Conservation (phyloP, 2,888 invertebrate genomes). For the Halocaridina rubra region DNA sequence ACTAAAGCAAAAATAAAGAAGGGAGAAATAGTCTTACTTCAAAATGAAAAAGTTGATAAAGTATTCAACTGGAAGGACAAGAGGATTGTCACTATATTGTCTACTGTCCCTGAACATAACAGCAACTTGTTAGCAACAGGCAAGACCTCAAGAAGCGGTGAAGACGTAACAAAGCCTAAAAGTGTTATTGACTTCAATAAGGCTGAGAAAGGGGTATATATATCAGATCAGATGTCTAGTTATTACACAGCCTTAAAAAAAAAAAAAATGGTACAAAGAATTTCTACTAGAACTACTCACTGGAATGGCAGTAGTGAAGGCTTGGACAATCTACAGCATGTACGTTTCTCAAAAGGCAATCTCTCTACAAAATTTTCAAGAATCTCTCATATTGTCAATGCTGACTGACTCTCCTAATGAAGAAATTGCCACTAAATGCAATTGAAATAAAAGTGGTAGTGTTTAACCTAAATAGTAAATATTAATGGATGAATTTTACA, state of each 20-base stretch:
- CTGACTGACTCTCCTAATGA: constrained; percentile 18
- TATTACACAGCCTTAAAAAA: constrained; percentile 26
- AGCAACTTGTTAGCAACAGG: constrained; percentile 2
- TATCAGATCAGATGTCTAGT: constrained; percentile 35
- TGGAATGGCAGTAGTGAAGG: constrained; percentile 16
- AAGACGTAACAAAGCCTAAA: constrained; percentile 19
- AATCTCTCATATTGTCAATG: constrained; percentile 9
- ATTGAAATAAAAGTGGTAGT: too few species aligned
- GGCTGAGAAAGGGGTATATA: constrained; percentile 38
- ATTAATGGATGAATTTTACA: too few species aligned
- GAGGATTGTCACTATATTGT: constrained; percentile 12
- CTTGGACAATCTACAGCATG: constrained; percentile 29
- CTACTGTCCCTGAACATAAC: constrained; percentile 31
- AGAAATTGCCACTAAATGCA: too few species aligned
- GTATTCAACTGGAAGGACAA: constrained; percentile 37
- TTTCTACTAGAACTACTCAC: constrained; percentile 28
- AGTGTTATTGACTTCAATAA: constrained; percentile 32
- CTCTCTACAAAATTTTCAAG: not conserved
- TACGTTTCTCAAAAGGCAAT: constrained; percentile 21
- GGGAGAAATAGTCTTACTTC: constrained; percentile 7
- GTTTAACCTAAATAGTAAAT: too few species aligned
- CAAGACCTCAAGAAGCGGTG: not conserved
- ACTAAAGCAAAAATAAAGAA: constrained; percentile 25
- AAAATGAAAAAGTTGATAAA: constrained; percentile 15
- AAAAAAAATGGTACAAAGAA: constrained; percentile 30